These are phyloP conservation scores for Leptinotarsa rubiginosa DNA, from an alignment of 2,888 invertebrate species.

Conservation along the genomic window DNA sequence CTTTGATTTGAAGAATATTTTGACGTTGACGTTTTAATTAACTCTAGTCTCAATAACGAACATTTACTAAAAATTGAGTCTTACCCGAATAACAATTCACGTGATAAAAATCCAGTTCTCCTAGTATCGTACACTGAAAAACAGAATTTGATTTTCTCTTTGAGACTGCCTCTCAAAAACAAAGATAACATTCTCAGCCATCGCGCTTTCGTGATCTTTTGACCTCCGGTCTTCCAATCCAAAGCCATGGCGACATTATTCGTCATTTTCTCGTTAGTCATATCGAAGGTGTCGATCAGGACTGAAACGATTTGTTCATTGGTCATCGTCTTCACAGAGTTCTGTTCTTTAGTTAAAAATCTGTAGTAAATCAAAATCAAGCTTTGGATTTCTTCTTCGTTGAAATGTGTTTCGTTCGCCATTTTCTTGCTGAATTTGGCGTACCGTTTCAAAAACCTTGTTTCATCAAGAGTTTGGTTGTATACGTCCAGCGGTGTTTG, in stretches of 20 bases:
- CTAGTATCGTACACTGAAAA: conserved; percentile 78
- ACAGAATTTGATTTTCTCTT: conserved; percentile 76
- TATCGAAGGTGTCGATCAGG: conserved; percentile 73
- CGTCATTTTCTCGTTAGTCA: conserved; percentile 77
- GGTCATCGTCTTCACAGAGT: conserved; percentile 61
- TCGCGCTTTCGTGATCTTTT: conserved; percentile 65
- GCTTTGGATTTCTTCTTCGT: conserved; percentile 71
- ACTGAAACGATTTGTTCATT: conserved; percentile 70
- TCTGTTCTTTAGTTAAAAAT: conserved; percentile 62
- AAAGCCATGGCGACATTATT: conserved; percentile 72
- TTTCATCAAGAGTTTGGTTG: conserved; percentile 50
- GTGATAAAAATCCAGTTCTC: conserved; percentile 73
- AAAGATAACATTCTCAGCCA: conserved; percentile 77
- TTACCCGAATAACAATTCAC: conserved; percentile 75
- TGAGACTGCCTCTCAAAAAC: conserved; percentile 74
- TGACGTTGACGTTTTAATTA: not conserved
- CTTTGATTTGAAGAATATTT: too few relatives aligned
- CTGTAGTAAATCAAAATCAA: conserved; percentile 67
- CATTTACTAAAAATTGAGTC: not conserved
- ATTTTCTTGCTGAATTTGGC: conserved; percentile 69
- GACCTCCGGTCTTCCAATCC: conserved; percentile 66
- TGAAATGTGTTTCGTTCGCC: conserved; percentile 70
- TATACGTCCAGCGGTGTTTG: conserved; percentile 11
- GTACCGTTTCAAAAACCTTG: conserved; percentile 73
- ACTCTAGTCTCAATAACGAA: not conserved